A percentile compares a stretch with the other conserved stretches of the same genome.
Evolutionary conservation across 2,888 invertebrate genomes (phyloP).

Genomic region (Gastracanthus pulcherrimus): DNA sequence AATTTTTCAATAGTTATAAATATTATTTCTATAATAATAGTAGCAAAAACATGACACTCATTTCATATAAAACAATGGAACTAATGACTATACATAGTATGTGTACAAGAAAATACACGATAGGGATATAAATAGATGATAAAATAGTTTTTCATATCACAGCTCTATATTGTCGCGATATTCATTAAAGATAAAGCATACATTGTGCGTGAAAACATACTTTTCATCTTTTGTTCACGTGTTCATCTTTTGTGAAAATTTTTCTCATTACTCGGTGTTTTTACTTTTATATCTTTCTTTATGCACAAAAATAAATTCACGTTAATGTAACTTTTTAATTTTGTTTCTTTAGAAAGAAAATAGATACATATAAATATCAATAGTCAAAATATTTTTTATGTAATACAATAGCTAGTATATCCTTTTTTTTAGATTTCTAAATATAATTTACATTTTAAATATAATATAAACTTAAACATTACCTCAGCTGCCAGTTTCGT

Average conservation of each 20-base stretch:
- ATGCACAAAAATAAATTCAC: not conserved
- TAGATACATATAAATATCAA: not conserved
- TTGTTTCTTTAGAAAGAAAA: not conserved
- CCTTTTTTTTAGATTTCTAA: no score
- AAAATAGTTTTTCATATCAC: not conserved
- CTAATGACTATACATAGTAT: no score
- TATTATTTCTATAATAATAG: no score
- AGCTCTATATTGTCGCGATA: not conserved
- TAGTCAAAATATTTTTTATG: no score
- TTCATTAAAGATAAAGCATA: not conserved
- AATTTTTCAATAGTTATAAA: no score
- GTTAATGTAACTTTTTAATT: not conserved
- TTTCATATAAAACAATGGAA: no score
- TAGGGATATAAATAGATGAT: not conserved
- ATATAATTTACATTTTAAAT: no score
- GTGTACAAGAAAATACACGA: not conserved
- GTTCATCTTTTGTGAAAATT: not conserved
- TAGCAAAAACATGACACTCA: no score
- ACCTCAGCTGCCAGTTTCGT: no score
- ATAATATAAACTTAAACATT: no score
- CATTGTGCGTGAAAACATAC: not conserved
- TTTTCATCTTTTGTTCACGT: not conserved
- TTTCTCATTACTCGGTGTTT: no score
- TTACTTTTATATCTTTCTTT: not conserved
- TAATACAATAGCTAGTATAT: no score